Conservation (phyloP, 2,888 invertebrate genomes). For the Drepanosiphum platanoidis region DNA sequence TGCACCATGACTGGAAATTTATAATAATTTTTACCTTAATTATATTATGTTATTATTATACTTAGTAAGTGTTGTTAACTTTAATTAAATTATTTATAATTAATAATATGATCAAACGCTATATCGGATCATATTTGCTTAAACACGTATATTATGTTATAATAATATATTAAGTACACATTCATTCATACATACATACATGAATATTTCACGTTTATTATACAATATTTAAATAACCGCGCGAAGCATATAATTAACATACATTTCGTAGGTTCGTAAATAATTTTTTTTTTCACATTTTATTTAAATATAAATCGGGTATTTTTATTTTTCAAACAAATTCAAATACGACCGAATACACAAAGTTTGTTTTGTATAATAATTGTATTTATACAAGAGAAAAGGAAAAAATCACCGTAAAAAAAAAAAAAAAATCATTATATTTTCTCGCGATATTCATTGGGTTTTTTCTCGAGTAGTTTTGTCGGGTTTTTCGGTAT, state of each 20-base stretch:
- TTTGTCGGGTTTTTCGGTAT: too few relatives aligned
- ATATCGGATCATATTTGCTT: constrained; percentile 19
- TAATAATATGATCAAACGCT: constrained; percentile 5
- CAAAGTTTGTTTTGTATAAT: neutral
- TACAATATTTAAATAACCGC: constrained; percentile 29
- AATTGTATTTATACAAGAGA: too few relatives aligned
- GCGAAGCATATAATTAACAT: constrained; percentile 22
- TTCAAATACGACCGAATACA: neutral
- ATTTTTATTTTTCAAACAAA: constrained; percentile 20
- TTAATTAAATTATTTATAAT: constrained; percentile 6
- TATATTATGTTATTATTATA: constrained; percentile 15
- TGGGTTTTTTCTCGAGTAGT: too few relatives aligned
- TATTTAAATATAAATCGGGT: neutral
- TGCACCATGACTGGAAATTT: constrained; percentile 1
- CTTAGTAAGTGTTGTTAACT: neutral
- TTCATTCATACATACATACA: constrained; percentile 19
- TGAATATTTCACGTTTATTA: constrained; percentile 15
- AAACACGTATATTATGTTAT: constrained; percentile 12
- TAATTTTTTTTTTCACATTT: neutral
- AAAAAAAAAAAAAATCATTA: too few relatives aligned
- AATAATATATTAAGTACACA: too few relatives aligned
- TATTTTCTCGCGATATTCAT: too few relatives aligned
- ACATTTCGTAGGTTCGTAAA: neutral
- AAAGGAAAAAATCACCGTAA: too few relatives aligned
- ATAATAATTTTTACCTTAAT: constrained; percentile 38